Evolutionary conservation across 2,113 vertebrate species (phyloP), one percentile per base, ranked within the genome.

Genomic region (Tenebrosternarchus preto): DNA sequence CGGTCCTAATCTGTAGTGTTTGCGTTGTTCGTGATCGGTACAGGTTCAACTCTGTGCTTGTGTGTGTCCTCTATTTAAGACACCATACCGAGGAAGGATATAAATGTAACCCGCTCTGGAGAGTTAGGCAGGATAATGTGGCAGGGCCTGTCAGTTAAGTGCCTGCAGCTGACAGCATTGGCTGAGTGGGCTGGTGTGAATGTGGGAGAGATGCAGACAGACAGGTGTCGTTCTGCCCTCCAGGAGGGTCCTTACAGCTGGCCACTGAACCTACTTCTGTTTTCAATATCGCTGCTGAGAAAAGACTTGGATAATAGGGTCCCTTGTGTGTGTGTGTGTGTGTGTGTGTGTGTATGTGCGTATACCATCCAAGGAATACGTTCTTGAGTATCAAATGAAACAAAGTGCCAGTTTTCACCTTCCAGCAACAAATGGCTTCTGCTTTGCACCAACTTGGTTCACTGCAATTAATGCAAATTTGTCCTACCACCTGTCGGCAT

Each of bases 261-360:
- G 67, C 63, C 60, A 22, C 22, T 22, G 24, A 61, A 71, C 43
- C 39, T 15, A 39, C 71, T n/a, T 59, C 25, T 60, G 81, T 63
- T 80, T 63, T 71, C 53, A 50, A 61, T 36, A 24, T 36, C 33
- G 55, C 22, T 55, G 61, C 22, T 57, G 53, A 67, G 63, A 80
- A 80, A 55, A 77, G 73, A 53, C 46, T 53, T 29, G 75, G 22
- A 67, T 83, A 83, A 80, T 73, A 80, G 46, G 70, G 7, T 83
- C 81, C 81, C 84, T 72, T 11, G 77, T 75, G 78, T 75, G 69
- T 29, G 57, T 63, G 75, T 78, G 73, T 73, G 78, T 70, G 70
- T 43, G 69, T 27, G 60, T 43, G 56, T 74, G 68, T 82, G 71
- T 57, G 59, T 77, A 36, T 4, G 56, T 29, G 60, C 27, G 59